Conservation (phyloP, 2,113 vertebrate species). For the Etheostoma cragini region DNA sequence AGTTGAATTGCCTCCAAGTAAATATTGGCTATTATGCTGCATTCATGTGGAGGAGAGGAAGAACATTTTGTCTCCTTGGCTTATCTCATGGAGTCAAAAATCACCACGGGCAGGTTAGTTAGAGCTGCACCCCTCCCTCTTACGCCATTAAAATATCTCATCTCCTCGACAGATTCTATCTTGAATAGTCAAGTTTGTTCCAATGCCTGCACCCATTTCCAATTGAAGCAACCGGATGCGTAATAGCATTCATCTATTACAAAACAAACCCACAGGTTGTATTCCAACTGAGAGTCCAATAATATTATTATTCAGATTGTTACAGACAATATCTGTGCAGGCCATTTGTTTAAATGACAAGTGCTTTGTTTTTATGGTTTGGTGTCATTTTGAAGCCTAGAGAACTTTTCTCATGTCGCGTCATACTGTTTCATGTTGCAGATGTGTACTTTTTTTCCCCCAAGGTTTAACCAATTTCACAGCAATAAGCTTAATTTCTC, state of each 20-base stretch:
- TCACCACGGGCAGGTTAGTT: slow-evolving; percentile 64
- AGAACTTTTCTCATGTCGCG: slow-evolving; percentile 46
- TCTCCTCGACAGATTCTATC: slow-evolving; percentile 48
- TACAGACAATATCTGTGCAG: slow-evolving; percentile 62
- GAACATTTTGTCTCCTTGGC: slow-evolving; percentile 63
- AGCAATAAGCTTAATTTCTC: slow-evolving; percentile 33
- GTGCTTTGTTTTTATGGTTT: slow-evolving; percentile 55
- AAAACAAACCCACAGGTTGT: slow-evolving; percentile 55
- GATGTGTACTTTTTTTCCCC: slow-evolving; percentile 29
- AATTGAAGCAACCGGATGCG: slow-evolving; percentile 16
- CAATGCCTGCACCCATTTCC: slow-evolving; percentile 41
- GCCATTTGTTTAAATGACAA: slow-evolving; percentile 66
- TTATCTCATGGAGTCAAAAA: slow-evolving; percentile 60
- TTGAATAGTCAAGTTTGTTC: slow-evolving; percentile 45
- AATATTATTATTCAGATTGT: slow-evolving; percentile 64
- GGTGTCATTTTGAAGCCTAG: slow-evolving; percentile 35
- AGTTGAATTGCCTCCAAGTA: slow-evolving; percentile 60
- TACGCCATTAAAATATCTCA: slow-evolving; percentile 60
- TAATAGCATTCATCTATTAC: slow-evolving; percentile 50
- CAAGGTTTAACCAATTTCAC: slow-evolving; percentile 36
- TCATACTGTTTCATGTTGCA: slow-evolving; percentile 32
- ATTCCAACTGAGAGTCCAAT: slow-evolving; percentile 42
- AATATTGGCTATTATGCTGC: slow-evolving; percentile 61
- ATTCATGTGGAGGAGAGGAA: slow-evolving; percentile 49
- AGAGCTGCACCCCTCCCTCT: slow-evolving; percentile 37